These are phyloP conservation scores for Myrmecobius fasciatus DNA, from an alignment of 2,113 vertebrate genomes.

Conservation along the genomic window DNA sequence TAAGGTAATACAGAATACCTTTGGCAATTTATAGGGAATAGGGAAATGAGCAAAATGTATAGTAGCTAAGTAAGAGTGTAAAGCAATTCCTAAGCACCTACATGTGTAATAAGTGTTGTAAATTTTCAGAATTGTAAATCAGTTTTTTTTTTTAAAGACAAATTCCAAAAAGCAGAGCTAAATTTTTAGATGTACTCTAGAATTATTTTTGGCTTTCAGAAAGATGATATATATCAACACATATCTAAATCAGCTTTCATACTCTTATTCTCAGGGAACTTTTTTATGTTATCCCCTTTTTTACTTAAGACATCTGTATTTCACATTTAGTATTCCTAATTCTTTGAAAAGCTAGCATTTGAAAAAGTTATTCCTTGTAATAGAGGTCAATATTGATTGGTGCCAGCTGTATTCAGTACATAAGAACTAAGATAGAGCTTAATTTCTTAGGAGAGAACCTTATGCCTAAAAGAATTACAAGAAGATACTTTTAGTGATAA, in stretches of 20 bases:
- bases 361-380: not conserved
- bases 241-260: not conserved
- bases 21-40: not conserved
- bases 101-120: not conserved
- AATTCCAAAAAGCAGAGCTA: constrained; percentile 17
- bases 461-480: not conserved
- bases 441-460: not conserved
- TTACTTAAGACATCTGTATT: not conserved
- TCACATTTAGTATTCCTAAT: not conserved
- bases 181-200: constrained; percentile 6
- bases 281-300: constrained; percentile 5
- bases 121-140: not conserved
- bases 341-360: not conserved
- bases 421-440: not conserved
- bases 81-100: not conserved
- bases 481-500: not conserved
- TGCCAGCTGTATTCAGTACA: not conserved
- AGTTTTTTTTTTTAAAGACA: not conserved
- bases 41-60: not conserved
- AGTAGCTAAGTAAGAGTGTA: not conserved
- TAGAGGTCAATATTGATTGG: not conserved
- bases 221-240: not conserved
- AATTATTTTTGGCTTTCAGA: not conserved
- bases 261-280: not conserved
- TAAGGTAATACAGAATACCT: not conserved